These are phyloP conservation scores for Rambutsinella grinnellia DNA, from an alignment of 2,888 invertebrate genomes.

Conservation along the genomic window DNA sequence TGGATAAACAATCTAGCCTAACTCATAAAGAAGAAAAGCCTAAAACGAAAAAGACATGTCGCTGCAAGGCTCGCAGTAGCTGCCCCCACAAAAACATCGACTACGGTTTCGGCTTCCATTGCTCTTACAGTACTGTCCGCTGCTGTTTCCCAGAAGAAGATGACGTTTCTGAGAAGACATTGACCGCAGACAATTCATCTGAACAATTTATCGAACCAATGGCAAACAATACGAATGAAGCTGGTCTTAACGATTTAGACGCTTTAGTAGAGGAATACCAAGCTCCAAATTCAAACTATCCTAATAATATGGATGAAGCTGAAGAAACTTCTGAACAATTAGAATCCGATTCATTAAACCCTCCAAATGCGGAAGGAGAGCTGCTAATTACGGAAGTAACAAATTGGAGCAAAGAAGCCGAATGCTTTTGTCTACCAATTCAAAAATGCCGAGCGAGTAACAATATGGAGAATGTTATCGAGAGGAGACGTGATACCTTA, in stretches of 20 bases:
- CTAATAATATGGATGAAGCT: background rate
- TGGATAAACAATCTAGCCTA: background rate
- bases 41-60: constrained; percentile 40
- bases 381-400: constrained; percentile 40
- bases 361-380: constrained; percentile 17
- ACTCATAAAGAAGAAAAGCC: background rate
- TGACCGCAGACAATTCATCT: background rate
- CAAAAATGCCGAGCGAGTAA: constrained; percentile 25
- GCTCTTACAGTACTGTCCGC: constrained; percentile 60
- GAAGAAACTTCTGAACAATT: background rate
- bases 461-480: constrained; percentile 13
- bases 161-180: background rate
- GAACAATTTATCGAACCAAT: background rate
- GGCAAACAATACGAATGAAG: background rate
- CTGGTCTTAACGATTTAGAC: background rate
- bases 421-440: constrained; percentile 52
- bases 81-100: constrained; percentile 61
- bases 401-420: constrained; percentile 19
- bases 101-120: constrained; percentile 63
- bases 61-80: constrained; percentile 53
- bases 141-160: constrained; percentile 58
- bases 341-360: background rate
- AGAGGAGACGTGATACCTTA: constrained; percentile 43
- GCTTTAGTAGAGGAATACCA: background rate
- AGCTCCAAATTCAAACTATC: background rate